Conservation (phyloP, 1,140 invertebrate genomes). For the Drosophila tropicalis region DNA sequence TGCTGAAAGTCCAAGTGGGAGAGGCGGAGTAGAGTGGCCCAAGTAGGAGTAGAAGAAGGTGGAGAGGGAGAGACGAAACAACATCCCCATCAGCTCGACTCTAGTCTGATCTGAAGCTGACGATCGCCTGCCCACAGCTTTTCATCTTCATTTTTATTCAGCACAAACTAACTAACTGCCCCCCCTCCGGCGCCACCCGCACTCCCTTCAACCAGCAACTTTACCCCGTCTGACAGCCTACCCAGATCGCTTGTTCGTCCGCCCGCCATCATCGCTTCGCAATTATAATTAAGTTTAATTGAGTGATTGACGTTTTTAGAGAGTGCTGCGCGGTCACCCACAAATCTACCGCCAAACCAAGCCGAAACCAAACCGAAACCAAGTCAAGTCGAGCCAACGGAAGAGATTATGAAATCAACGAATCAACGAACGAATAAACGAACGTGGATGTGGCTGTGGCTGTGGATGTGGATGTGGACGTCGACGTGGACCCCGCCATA, state of each 20-base stretch:
- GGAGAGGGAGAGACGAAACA: not conserved
- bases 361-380: conserved; percentile 24
- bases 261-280: conserved; percentile 80
- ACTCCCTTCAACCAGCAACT: not conserved
- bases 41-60: not conserved
- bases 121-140: conserved; percentile 30
- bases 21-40: not conserved
- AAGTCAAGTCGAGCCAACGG: conserved; percentile 35
- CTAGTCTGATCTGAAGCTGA: not conserved
- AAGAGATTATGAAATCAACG: conserved; percentile 77
- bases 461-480: conserved; percentile 17
- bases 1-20: conserved; percentile 19
- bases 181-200: not conserved
- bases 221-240: not conserved
- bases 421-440: conserved; percentile 26
- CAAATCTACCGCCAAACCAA: conserved; percentile 59
- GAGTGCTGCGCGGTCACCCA: conserved; percentile 79
- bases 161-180: conserved; percentile 7
- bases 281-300: conserved; percentile 82
- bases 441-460: conserved; percentile 39
- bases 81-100: conserved; percentile 2
- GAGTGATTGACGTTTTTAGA: conserved; percentile 81
- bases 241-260: conserved; percentile 27
- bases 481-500: conserved; percentile 46
- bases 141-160: conserved; percentile 41